These are phyloP conservation scores for Oscheius sp. DNA, from an alignment of 2,888 invertebrate species.

Conservation along the genomic window DNA sequence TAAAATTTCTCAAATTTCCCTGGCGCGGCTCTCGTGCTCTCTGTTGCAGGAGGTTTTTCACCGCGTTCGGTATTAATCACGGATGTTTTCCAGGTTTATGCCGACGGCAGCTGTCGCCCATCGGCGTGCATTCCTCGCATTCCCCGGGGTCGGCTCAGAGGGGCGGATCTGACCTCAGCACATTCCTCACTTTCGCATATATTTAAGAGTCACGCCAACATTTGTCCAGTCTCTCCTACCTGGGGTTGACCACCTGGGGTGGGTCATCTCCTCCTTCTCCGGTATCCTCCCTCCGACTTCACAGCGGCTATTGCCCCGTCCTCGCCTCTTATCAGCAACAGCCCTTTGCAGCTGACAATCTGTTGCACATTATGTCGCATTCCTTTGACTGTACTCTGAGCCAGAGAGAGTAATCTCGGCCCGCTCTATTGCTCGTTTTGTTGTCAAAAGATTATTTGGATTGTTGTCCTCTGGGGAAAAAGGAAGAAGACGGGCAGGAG, in stretches of 20 bases:
- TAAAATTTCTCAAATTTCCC: not conserved
- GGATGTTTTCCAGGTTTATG: slow-evolving; percentile 39
- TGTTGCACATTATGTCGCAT: not conserved
- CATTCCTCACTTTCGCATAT: slow-evolving; percentile 28
- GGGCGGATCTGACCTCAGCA: slow-evolving; percentile 35
- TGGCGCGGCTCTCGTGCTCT: not conserved
- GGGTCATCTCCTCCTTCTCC: not conserved
- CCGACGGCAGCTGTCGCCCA: slow-evolving; percentile 28
- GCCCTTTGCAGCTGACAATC: not conserved
- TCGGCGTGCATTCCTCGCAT: slow-evolving; percentile 34
- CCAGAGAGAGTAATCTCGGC: too few species aligned
- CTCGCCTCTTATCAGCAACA: not conserved
- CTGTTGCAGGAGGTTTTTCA: slow-evolving; percentile 18
- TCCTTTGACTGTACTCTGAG: too few species aligned
- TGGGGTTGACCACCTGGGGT: not conserved
- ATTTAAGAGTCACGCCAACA: slow-evolving; percentile 8
- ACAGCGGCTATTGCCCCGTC: not conserved
- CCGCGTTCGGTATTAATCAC: slow-evolving; percentile 37
- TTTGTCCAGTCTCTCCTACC: not conserved
- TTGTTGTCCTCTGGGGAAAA: slow-evolving; percentile 22
- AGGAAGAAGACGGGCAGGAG: not conserved
- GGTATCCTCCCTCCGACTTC: not conserved
- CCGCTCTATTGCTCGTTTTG: not conserved
- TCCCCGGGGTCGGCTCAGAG: slow-evolving; percentile 24
- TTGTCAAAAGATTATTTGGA: slow-evolving; percentile 21